These are phyloP conservation scores for Acropternis orthonyx DNA, from an alignment of 2,797 vertebrate species.

Conservation along the genomic window DNA sequence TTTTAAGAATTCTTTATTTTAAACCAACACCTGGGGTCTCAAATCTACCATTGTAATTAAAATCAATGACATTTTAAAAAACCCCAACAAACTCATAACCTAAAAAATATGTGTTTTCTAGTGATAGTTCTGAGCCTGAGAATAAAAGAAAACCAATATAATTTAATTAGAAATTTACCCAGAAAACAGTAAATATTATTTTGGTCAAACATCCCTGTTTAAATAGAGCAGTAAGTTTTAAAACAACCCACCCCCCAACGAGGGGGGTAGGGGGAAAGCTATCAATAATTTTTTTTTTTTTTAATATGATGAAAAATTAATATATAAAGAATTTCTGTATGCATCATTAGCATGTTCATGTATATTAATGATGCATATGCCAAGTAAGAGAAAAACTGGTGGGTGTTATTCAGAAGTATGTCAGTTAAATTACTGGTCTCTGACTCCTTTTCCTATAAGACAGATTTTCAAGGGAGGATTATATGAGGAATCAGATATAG, in stretches of 20 bases:
- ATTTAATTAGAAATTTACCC: background rate
- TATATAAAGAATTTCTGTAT: background rate
- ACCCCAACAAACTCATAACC: background rate
- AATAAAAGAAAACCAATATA: background rate
- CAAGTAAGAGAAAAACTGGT: background rate
- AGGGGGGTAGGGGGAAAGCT: too few species aligned
- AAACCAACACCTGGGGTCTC: background rate
- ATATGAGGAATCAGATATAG: background rate
- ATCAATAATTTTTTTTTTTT: rapidly evolving
- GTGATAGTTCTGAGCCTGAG: background rate
- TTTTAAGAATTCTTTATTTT: background rate
- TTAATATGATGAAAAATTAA: background rate
- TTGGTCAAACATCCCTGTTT: background rate
- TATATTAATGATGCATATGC: background rate
- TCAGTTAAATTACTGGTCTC: background rate
- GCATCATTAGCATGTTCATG: rapidly evolving
- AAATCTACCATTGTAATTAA: background rate
- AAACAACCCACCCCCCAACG: background rate
- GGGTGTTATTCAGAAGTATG: background rate
- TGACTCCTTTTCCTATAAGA: background rate
- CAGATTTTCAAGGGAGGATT: background rate
- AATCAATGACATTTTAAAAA: background rate
- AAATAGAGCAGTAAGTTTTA: background rate
- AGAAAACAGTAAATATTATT: background rate
- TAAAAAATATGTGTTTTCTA: background rate